phyloP scores from a whole-genome alignment of 2,797 vertebrate genomes.

The Molossus molossus region DNA sequence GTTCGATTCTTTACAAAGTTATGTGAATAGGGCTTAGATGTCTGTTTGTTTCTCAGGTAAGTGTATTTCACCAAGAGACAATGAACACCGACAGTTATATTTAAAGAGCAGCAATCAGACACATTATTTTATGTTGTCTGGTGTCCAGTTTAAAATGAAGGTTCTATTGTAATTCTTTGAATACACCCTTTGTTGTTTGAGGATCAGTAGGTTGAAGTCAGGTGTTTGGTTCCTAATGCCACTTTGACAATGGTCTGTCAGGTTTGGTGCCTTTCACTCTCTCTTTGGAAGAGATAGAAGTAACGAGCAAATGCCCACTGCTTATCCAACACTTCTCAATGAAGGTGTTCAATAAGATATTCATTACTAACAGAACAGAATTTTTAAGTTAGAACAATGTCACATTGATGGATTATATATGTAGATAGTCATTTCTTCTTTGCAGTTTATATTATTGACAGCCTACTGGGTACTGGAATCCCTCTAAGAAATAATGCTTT shows the following conservation, averaged over 20 bases:
- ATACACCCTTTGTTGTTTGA: neutral
- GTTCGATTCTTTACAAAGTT: conserved; percentile 38
- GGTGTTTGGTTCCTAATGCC: neutral
- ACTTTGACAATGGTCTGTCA: neutral
- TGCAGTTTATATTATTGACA: neutral
- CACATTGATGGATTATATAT: neutral
- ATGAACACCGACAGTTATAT: neutral
- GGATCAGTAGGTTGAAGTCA: neutral
- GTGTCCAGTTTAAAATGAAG: conserved; percentile 30
- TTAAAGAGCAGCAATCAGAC: neutral
- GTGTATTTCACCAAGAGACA: conserved; percentile 23
- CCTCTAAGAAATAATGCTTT: conserved; percentile 1
- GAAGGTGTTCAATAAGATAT: neutral
- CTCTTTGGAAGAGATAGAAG: conserved; percentile 38
- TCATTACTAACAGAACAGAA: neutral
- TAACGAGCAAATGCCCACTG: neutral
- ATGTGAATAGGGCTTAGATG: neutral
- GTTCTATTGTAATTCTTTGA: neutral
- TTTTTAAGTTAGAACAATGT: conserved; percentile 24
- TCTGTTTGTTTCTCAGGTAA: conserved; percentile 35
- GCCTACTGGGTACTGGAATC: neutral
- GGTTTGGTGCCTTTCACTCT: conserved; percentile 2
- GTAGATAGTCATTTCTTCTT: conserved; percentile 43
- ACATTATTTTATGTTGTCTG: conserved; percentile 51
- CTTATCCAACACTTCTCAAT: neutral